Evolutionary conservation across 2,797 vertebrate species (phyloP), one percentile per base, ranked within the genome.

Genomic region (Buphagus erythrorhynchus): DNA sequence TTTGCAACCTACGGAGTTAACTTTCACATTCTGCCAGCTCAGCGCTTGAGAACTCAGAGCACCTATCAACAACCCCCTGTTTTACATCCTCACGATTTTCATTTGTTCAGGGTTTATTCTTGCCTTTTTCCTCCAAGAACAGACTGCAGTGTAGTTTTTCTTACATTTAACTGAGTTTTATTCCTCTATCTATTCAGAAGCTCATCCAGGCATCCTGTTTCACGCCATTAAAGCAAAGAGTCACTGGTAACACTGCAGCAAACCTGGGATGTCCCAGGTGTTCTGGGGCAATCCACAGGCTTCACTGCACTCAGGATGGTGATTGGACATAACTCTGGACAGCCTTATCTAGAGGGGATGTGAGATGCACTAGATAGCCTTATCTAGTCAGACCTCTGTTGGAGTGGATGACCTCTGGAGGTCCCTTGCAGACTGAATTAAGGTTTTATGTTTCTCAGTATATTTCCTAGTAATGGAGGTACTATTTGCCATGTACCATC

Each of bases 401-500:
- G 38, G 20, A 62, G 10, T 46, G 2, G 25, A 25, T 35, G 31
- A 80, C 29, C 8, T 84, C 66, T 77, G n/a, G 35, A 86, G 31
- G 36, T n/a, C 28, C n/a, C 36, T 65, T 89, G 35, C 59, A 79
- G 52, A 36, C 22, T 62, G 22, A 87, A 76, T 22, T 42, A 71
- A 8, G 17, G 42, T 52, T 91, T 69, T 80, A 28, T 43, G 14
- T 16, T 62, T 84, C 54, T 87, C 55, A 42, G 1, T n/a, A 10
- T 74, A 73, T 83, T 91, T 68, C 88, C 90, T 97, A 93, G 93
- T 93, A 63, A 78, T 45, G 35, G 52, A 84, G 48, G 19, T 83
- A 97, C 92, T 93, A 93, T 97, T 97, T 42, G 21, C 35, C 93
- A n/a, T 74, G 6, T 11, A 90, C 94, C 45, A 86, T 35, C 75